A percentile compares a stretch with the other conserved stretches of the same genome.
These are phyloP conservation scores for Clarias gariepinus DNA, from an alignment of 2,113 vertebrate species.

Conservation along the genomic window DNA sequence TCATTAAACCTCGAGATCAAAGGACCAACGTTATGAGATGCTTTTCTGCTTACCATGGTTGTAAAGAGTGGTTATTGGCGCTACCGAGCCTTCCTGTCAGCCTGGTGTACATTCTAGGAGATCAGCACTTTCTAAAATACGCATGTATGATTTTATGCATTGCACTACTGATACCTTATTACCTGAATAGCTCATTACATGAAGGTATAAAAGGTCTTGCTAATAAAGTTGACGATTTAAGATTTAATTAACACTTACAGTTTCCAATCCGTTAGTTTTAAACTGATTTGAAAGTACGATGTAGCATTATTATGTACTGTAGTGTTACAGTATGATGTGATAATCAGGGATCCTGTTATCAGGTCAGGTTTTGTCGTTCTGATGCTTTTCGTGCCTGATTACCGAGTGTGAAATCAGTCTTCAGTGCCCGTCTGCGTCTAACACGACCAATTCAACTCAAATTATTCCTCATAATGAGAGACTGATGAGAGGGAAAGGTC, in stretches of 20 bases:
- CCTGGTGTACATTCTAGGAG: no score
- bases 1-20: neutral
- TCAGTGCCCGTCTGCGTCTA: neutral
- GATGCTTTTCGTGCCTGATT: neutral
- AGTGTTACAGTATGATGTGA: no score
- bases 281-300: neutral
- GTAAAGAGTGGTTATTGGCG: neutral
- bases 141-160: neutral
- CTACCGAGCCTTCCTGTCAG: neutral
- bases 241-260: neutral
- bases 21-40: neutral
- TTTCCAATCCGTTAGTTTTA: neutral
- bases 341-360: neutral
- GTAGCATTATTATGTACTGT: no score
- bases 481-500: neutral
- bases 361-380: neutral
- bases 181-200: no score
- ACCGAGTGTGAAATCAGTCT: neutral
- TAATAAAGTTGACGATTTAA: no score
- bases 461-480: neutral
- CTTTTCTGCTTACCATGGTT: neutral
- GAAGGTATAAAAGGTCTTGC: no score
- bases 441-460: neutral
- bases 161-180: neutral
- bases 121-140: no score